phyloP scores from a whole-genome alignment of 2,113 vertebrate species.

The Ciconia maguari region DNA sequence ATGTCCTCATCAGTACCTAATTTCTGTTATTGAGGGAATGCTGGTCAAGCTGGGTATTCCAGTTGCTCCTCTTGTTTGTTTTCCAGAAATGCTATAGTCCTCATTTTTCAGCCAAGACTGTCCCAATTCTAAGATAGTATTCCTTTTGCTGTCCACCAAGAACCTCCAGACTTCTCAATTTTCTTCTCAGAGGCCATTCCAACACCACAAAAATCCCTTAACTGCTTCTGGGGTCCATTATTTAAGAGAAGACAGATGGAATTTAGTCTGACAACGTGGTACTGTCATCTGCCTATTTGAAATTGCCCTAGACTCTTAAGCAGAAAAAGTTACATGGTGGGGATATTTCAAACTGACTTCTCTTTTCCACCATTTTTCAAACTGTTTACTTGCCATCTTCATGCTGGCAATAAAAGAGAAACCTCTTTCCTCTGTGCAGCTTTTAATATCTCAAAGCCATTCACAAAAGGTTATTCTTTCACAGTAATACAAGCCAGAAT shows the following conservation, averaged over 20 bases:
- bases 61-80: neutral
- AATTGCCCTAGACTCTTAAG: neutral
- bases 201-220: neutral
- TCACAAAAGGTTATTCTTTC: neutral
- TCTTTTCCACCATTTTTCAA: neutral
- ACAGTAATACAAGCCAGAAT: neutral
- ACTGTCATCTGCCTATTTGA: neutral
- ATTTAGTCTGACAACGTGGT: neutral
- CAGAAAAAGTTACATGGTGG: fast-evolving
- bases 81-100: neutral
- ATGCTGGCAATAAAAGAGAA: neutral
- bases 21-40: neutral
- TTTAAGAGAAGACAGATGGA: neutral
- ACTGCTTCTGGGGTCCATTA: neutral
- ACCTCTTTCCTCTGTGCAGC: neutral
- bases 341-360: neutral
- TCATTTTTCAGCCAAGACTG: neutral
- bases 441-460: neutral
- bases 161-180: neutral
- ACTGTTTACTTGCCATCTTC: neutral
- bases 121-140: neutral
- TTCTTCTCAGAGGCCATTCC: neutral
- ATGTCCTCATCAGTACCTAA: neutral
- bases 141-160: neutral
- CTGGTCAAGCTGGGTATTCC: neutral